These are phyloP conservation scores for Protosalanx chinensis DNA, from an alignment of 2,797 vertebrate species.

Conservation along the genomic window DNA sequence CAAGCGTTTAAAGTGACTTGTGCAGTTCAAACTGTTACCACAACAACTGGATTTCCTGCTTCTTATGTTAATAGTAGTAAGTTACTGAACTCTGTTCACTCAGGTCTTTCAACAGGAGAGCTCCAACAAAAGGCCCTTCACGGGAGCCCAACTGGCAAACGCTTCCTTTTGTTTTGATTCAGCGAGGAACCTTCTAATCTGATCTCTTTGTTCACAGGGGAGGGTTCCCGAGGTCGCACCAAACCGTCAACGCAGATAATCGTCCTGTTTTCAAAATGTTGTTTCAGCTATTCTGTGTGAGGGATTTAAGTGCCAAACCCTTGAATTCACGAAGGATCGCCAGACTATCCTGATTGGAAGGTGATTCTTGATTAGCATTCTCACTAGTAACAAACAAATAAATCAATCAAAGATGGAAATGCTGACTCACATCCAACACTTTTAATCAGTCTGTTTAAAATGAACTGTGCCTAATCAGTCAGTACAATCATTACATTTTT, in stretches of 20 bases:
- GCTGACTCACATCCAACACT: conserved; percentile 28
- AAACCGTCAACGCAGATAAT: not conserved
- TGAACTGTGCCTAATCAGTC: conserved; percentile 27
- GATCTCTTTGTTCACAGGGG: conserved; percentile 29
- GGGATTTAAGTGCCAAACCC: not conserved
- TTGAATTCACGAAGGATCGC: not conserved
- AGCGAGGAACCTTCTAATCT: conserved; percentile 42
- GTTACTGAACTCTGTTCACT: not conserved
- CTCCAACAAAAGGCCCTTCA: conserved; percentile 33
- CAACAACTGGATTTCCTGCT: not conserved
- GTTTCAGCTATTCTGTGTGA: not conserved
- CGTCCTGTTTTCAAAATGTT: not conserved
- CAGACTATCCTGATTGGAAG: conserved; percentile 38
- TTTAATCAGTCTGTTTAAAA: conserved; percentile 55
- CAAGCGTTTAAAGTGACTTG: too few relatives aligned
- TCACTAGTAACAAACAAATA: conserved; percentile 24
- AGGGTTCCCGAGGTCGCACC: conserved; percentile 38
- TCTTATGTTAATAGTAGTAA: not conserved
- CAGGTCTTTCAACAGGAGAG: conserved; percentile 44
- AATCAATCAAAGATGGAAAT: not conserved
- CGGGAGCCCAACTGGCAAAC: conserved; percentile 36
- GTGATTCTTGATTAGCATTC: conserved; percentile 55
- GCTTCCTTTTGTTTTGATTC: conserved; percentile 52
- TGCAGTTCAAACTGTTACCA: not conserved
- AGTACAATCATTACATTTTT: conserved; percentile 27